These are phyloP conservation scores for Alsophila aescularia DNA, from an alignment of 2,888 invertebrate species.

Conservation along the genomic window DNA sequence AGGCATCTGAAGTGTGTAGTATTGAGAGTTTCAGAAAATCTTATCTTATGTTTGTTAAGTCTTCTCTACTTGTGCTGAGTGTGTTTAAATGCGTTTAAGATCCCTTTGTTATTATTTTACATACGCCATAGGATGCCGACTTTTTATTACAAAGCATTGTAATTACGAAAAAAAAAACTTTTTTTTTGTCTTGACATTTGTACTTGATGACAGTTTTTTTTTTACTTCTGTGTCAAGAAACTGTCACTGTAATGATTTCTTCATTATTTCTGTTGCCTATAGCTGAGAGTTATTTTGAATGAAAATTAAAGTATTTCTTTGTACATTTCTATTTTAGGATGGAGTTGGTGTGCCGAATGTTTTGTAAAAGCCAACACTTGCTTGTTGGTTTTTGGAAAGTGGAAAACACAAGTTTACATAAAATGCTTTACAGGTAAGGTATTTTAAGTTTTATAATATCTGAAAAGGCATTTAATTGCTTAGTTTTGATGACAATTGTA, in stretches of 20 bases:
- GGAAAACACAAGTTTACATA: conserved; percentile 8
- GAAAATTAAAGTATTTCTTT: conserved; percentile 20
- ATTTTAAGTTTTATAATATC: conserved; percentile 4
- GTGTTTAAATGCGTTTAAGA: not conserved
- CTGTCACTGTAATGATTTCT: conserved; percentile 46
- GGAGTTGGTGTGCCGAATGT: conserved; percentile 31
- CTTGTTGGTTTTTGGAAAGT: conserved; percentile 11
- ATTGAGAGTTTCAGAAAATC: too few species aligned
- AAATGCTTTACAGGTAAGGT: conserved; percentile 25
- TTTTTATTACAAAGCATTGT: not conserved
- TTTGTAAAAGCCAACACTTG: conserved; percentile 10
- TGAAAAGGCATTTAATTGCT: not conserved
- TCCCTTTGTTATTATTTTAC: too few species aligned
- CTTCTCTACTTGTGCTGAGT: not conserved
- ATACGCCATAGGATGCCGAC: too few species aligned
- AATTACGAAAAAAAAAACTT: not conserved
- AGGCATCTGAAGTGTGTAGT: too few species aligned
- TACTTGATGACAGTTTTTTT: conserved; percentile 42
- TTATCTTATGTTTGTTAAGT: too few species aligned
- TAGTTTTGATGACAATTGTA: conserved; percentile 1
- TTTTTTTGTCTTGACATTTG: conserved; percentile 30
- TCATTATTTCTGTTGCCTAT: conserved; percentile 29
- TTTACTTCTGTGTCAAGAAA: conserved; percentile 57
- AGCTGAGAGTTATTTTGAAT: conserved; percentile 16
- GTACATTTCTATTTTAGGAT: conserved; percentile 30